Percentiles rank a stretch among this genome's conserved stretches.
These are phyloP conservation scores for Eremobia ochroleuca DNA, from an alignment of 2,888 invertebrate species.

Conservation along the genomic window DNA sequence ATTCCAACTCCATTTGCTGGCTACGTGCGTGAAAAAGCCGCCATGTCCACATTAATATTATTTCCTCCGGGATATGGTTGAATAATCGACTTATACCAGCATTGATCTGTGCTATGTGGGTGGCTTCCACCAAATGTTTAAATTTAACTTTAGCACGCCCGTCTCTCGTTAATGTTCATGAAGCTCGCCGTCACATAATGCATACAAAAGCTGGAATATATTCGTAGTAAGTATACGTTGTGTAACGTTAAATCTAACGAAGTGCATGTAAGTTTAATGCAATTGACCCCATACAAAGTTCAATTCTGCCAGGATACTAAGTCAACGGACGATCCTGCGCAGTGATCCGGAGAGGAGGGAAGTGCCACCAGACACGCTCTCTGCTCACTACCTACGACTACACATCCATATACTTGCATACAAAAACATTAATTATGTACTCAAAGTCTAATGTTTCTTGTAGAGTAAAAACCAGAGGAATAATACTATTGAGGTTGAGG, in stretches of 20 bases:
- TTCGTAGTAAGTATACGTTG: slow-evolving; percentile 33
- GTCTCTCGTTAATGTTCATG: slow-evolving; percentile 29
- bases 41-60: slow-evolving; percentile 78
- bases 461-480: slow-evolving; percentile 32
- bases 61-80: slow-evolving; percentile 76
- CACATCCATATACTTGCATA: slow-evolving; percentile 28
- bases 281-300: slow-evolving; percentile 74
- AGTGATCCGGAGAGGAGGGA: slow-evolving; percentile 78
- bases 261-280: slow-evolving; percentile 67
- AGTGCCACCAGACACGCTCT: slow-evolving; percentile 77
- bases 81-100: slow-evolving; percentile 70
- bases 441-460: slow-evolving; percentile 22
- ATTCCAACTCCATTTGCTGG: slow-evolving; percentile 81
- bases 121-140: slow-evolving; percentile 43
- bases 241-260: slow-evolving; percentile 48
- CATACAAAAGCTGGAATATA: slow-evolving; percentile 18
- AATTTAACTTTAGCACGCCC: slow-evolving; percentile 44
- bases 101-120: slow-evolving; percentile 54
- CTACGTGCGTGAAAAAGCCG: slow-evolving; percentile 85
- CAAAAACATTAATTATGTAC: slow-evolving; percentile 28
- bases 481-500: slow-evolving; percentile 54
- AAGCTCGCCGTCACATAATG: slow-evolving; percentile 20
- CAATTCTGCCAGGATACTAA: slow-evolving; percentile 69
- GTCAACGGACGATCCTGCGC: slow-evolving; percentile 78
- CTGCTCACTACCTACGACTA: slow-evolving; percentile 66